Base-by-base conservation (phyloP, 1,140 invertebrate genomes). In the Ceratina calcarata region DNA sequence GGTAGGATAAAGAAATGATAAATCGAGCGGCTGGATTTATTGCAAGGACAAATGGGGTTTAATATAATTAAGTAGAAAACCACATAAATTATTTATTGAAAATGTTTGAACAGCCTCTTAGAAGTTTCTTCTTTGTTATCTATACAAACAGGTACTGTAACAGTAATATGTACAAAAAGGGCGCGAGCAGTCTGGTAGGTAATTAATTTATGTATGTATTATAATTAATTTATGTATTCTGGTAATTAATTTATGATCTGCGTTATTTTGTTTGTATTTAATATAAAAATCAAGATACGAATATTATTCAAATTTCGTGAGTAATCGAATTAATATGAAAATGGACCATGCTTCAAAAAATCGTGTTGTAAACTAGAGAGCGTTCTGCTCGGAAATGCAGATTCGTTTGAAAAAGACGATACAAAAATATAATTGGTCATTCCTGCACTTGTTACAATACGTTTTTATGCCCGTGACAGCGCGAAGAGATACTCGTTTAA, bases 31-130 rank as follows among this genome's bases (percentile, higher is more conserved):
- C 3, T 57, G 8, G 16, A 57, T 45, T 10, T 45, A 6, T 45
- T 45, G 8, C 6, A 45, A 45, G 37, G 37, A 10, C 37, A 10
- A 45, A 10, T 10, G 37, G 37, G 37, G 37, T 45, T 60, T 12
- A 8, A 18, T 32, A 2, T 10, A 20, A 53, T 37, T 1, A 10
- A 16, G 64, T 66, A 71, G 51, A 81, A 78, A 72, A 78, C 37
- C 67, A 71, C 75, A 78, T 66, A 37, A 70, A 78, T 70, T 22
- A 72, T 81, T 81, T 81, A 81, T 81, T 81, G 67, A 81, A 78
- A 81, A 81, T 67, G 13, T 76, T 72, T 45, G 20, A 78, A 78
- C 69, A 78, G 60, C 76, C 69, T 78, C 24, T 72, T 49, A 65
- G 62, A 72, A 64, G 37, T 45, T 20, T 78, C 22, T 51, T 65